These are phyloP conservation scores for Parauchenoglanis punctatus DNA, from an alignment of 2,797 vertebrate genomes.

Conservation along the genomic window DNA sequence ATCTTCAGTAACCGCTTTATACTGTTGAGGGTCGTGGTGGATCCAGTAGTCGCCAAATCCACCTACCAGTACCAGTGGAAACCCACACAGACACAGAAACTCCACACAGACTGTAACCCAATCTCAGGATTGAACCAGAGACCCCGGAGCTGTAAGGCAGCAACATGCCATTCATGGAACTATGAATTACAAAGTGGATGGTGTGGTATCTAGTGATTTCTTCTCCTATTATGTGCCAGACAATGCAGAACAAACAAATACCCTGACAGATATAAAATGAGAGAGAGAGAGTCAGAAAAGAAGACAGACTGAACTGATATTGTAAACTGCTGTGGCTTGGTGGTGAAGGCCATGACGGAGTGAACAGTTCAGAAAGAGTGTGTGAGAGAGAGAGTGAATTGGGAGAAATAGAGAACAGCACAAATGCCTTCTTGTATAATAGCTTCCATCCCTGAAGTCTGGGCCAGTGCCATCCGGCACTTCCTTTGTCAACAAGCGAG, in stretches of 20 bases:
- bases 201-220: not conserved
- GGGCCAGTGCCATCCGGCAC: constrained; percentile 44
- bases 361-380: constrained; percentile 32
- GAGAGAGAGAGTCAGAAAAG: constrained; percentile 40
- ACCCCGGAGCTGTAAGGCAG: not conserved
- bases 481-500: constrained; percentile 56
- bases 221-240: not conserved
- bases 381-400: constrained; percentile 57
- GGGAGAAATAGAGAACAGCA: constrained; percentile 36
- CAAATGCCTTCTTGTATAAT: constrained; percentile 74
- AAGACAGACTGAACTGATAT: constrained; percentile 42
- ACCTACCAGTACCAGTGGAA: not conserved
- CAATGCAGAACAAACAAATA: constrained; percentile 20
- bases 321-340: constrained; percentile 25
- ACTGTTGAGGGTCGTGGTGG: not conserved
- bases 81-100: not conserved
- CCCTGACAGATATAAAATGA: constrained; percentile 25
- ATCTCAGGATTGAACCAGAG: not conserved
- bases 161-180: constrained; percentile 2
- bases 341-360: constrained; percentile 54
- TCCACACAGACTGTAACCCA: not conserved
- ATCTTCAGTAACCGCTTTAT: not conserved
- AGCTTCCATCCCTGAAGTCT: constrained; percentile 70
- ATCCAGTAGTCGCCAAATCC: not conserved
- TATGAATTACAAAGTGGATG: constrained; percentile 13